Evolutionary conservation across 2,888 invertebrate species (phyloP), one percentile per base, ranked within the genome.

Genomic region (Caradrina kadenii): DNA sequence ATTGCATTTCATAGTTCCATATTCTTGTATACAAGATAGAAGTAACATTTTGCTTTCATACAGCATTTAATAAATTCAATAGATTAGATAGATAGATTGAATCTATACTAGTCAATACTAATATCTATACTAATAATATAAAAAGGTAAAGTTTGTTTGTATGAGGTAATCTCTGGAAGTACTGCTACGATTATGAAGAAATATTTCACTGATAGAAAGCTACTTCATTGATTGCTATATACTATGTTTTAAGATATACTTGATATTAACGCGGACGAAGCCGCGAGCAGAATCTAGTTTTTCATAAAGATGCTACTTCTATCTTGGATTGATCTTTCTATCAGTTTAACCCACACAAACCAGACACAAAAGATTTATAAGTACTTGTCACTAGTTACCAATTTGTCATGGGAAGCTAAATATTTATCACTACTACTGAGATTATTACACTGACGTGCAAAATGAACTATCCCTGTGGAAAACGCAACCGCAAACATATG

Each of bases 331-430:
- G 26, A 52, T 11, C 4, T 59, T 55, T 13, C 53, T 17, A 64
- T 49, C 35, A 55, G 22, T 58, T 42, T n/a, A 62, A 50, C 49
- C 45, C 62, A 65, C 54, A 61, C 42, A 31, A 35, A 60, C 26
- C 56, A 35, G 50, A 69, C 48, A 50, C 66, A 56, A 39, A 6
- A 65, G 26, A 67, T 66, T 80, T 80, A 84, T 87, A 86, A 87
- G 87, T 87, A 87, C 86, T 71, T 75, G 76, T 87, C 74, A 83
- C 77, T 77, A 54, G 45, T 73, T 53, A 69, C 67, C 66, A 78
- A 69, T 52, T 82, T 86, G 86, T 88, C 86, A 88, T 87, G 87
- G 81, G 63, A 79, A 84, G 76, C 79, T 76, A 56, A 67, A 63
- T 48, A 66, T 26, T 26, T 66, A 73, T 45, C 13, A 72, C 39